Evolutionary conservation across 2,888 invertebrate species (phyloP), one percentile per base, ranked within the genome.

Genomic region (Melipona beecheii): DNA sequence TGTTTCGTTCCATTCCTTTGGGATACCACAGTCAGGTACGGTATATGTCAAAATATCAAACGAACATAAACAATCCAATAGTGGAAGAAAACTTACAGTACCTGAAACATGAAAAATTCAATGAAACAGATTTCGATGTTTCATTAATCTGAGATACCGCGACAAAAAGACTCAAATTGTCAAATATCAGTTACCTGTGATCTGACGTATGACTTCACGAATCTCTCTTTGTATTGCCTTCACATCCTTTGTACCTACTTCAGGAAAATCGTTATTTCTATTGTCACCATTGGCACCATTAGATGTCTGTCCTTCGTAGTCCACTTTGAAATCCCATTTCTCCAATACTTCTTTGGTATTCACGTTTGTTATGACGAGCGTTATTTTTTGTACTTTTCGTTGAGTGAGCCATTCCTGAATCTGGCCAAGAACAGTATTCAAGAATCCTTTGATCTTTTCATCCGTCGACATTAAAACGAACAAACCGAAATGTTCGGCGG

Each of bases 321-420:
- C 97, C 11, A 99, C 97, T 91, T 98, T 98, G 93, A 99, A 99
- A 94, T 99, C 99, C 99, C 99, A 99, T 90, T 99, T 96, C 94
- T 99, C 99, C 60, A 99, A 95, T 3, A 98, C 97, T 95, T 99
- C 99, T 93, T 98, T 97, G 52, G 98, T 98, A 86, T 97, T 97
- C 0, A 98, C 97, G 94, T 98, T 98, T 6, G 97, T 96, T 86
- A 99, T 98, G 19, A 99, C 97, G 81, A 99, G 95, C 0, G 99
- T 98, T n/a, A 99, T 95, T 93, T 98, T n/a, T 91, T 97, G 97
- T 0, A 99, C 97, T 94, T 98, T 97, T 93, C 97, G 97, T 90
- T 97, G 96, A 0, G 97, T 93, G 24, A 99, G 96, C 99, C 99
- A 99, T 92, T 97, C 99, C 96, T 98, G 97, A 86, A 98, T 96